Percentiles rank a stretch among this genome's conserved stretches.
Conservation (phyloP, 2,888 invertebrate genomes). For the Eremobia ochroleuca region DNA sequence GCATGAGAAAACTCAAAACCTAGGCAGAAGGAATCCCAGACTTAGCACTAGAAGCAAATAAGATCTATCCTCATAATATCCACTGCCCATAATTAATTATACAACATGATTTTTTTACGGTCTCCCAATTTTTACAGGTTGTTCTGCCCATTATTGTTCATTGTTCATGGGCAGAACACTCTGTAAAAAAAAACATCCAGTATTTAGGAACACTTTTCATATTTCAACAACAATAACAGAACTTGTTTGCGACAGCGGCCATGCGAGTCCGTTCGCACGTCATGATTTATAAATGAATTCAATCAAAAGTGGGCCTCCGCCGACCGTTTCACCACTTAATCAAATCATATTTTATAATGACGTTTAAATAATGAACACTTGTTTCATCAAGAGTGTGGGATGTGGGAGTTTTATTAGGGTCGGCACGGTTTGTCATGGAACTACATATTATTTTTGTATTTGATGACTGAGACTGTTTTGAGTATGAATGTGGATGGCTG, state of each 20-base stretch:
- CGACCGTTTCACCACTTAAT: constrained; percentile 60
- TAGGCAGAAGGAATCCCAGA: too few relatives aligned
- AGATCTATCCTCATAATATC: background rate
- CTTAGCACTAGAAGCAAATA: background rate
- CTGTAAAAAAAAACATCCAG: too few relatives aligned
- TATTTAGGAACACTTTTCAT: constrained; percentile 33
- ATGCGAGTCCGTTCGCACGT: constrained; percentile 13
- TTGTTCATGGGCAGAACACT: too few relatives aligned
- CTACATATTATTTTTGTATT: background rate
- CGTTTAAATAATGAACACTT: constrained; percentile 52
- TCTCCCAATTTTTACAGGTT: too few relatives aligned
- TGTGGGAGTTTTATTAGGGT: background rate
- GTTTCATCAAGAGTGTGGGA: constrained; percentile 32
- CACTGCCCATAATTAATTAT: background rate
- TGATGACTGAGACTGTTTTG: background rate
- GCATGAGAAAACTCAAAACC: background rate
- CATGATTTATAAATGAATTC: constrained; percentile 60
- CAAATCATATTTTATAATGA: constrained; percentile 58
- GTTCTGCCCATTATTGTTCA: too few relatives aligned
- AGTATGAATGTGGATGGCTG: background rate
- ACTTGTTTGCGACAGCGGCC: constrained; percentile 42
- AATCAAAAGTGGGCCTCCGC: constrained; percentile 55
- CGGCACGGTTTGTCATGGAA: background rate
- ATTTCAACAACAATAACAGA: constrained; percentile 46
- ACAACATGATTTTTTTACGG: too few relatives aligned